Evolutionary conservation across 1,140 invertebrate genomes (phyloP).

Genomic region (Thaumetopoea pityocampa): DNA sequence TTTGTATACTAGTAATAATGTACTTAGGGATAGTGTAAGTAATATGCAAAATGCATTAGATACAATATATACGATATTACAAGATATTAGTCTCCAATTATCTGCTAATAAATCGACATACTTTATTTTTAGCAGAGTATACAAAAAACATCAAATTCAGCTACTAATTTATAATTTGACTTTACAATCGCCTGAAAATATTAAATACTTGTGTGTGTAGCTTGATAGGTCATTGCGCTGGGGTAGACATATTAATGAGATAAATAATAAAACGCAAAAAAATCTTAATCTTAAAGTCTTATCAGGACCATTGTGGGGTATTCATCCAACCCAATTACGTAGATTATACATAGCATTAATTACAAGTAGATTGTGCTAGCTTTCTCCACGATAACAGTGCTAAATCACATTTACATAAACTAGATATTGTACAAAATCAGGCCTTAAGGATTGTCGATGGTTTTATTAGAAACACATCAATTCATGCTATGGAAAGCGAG

Average conservation of each 20-base stretch:
- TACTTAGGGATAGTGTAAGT: conserved; percentile 6
- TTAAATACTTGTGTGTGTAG: conserved; percentile 24
- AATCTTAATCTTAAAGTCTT: neutral
- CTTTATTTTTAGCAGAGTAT: conserved; percentile 13
- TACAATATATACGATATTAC: conserved; percentile 3
- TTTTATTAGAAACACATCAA: conserved; percentile 18
- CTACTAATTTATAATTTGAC: conserved; percentile 5
- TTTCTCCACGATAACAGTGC: neutral
- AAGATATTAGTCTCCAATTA: conserved; percentile 12
- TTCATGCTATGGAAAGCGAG: conserved; percentile 19
- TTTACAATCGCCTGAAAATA: conserved; percentile 8
- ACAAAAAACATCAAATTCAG: neutral
- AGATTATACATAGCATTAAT: conserved; percentile 1
- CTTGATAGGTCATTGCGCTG: conserved; percentile 21
- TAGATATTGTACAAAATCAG: neutral
- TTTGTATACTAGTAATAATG: conserved; percentile 7
- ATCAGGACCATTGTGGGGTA: neutral
- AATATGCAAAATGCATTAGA: conserved; percentile 13
- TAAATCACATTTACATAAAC: neutral
- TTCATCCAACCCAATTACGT: neutral
- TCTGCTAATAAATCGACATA: conserved; percentile 11
- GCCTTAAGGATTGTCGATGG: conserved; percentile 10
- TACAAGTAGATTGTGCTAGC: neutral
- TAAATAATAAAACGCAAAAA: conserved; percentile 1
- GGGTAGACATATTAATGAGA: conserved; percentile 23